A percentile compares a stretch with the other conserved stretches of the same genome.
Conservation (phyloP, 2,113 vertebrate species). For the Actenoides hombroni region DNA sequence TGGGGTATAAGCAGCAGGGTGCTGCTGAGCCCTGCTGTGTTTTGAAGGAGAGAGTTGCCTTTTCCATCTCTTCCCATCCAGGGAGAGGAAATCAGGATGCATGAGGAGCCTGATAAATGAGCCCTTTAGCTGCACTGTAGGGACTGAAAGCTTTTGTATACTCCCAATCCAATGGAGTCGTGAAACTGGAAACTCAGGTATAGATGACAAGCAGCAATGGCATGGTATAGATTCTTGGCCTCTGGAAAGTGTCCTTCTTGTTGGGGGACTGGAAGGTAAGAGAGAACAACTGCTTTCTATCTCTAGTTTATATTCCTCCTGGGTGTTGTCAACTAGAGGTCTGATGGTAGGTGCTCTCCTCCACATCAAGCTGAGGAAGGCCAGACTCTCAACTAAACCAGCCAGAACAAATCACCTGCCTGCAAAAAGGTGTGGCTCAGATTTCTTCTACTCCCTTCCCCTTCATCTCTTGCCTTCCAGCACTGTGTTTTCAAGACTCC, state of each 20-base stretch:
- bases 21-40: rapidly evolving
- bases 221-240: not conserved
- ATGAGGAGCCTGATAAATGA: not conserved
- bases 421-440: not conserved
- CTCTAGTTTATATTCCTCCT: not conserved
- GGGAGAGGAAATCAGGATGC: not conserved
- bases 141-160: not conserved
- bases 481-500: rapidly evolving
- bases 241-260: not conserved
- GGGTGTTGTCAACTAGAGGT: not conserved
- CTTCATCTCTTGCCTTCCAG: not conserved
- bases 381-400: not conserved
- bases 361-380: not conserved
- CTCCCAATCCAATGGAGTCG: not conserved
- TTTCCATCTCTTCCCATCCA: not conserved
- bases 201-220: not conserved
- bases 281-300: not conserved
- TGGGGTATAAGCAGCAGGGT: rapidly evolving
- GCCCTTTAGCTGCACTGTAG: not conserved
- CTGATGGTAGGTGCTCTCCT: not conserved
- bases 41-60: not conserved
- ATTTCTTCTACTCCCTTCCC: not conserved
- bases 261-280: not conserved
- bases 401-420: not conserved
- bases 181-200: not conserved